Conservation (phyloP, 2,797 vertebrate genomes). For the Eupleurogrammus muticus region DNA sequence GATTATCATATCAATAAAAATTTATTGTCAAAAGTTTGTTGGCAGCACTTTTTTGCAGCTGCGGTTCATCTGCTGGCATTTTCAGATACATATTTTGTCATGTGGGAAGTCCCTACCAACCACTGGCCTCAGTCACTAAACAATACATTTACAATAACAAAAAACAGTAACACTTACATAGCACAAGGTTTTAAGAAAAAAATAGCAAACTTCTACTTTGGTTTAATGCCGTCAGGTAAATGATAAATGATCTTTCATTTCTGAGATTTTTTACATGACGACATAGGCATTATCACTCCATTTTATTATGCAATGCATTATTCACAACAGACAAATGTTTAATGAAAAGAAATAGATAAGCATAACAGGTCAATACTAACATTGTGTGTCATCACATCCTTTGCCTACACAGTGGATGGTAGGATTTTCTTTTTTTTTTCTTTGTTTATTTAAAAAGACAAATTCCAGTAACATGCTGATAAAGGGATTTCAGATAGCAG, state of each 20-base stretch:
- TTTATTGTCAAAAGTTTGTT: too few species aligned
- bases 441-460: too few species aligned
- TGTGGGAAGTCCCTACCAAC: too few species aligned
- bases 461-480: conserved; percentile 18
- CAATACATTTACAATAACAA: neutral
- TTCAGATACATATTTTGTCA: too few species aligned
- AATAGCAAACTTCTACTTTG: neutral
- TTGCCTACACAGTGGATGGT: neutral
- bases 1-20: too few species aligned
- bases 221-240: neutral
- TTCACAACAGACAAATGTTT: neutral
- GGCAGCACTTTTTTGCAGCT: too few species aligned
- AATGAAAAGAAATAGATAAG: neutral
- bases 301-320: too few species aligned
- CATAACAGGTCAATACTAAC: neutral
- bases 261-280: too few species aligned
- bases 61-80: too few species aligned
- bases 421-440: neutral
- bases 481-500: conserved; percentile 4
- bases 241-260: neutral
- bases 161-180: neutral
- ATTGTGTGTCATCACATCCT: neutral
- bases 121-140: too few species aligned
- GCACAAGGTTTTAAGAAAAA: conserved; percentile 1
- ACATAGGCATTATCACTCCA: too few species aligned